Evolutionary conservation across 2,113 vertebrate genomes (phyloP).

Genomic region (Ochotona princeps): DNA sequence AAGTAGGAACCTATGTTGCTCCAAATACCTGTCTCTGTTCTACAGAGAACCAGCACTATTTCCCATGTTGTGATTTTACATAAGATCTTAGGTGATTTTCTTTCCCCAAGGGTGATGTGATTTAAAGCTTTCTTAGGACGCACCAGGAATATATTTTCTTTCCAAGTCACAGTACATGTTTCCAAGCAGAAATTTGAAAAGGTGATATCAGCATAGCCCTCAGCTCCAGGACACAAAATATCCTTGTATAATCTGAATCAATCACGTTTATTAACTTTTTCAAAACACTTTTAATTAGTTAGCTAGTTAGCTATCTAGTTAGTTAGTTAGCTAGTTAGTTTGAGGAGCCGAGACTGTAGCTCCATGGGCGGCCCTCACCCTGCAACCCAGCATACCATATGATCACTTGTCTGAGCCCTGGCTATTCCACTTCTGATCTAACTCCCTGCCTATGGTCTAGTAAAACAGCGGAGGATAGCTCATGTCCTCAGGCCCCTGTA

Average conservation of each 20-base stretch:
- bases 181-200: not conserved
- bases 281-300: too few relatives aligned
- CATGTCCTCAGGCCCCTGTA: too few relatives aligned
- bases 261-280: not conserved
- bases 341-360: too few relatives aligned
- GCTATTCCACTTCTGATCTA: too few relatives aligned
- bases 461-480: too few relatives aligned
- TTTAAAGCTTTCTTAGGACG: not conserved
- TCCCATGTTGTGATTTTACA: not conserved
- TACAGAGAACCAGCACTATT: not conserved
- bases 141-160: not conserved
- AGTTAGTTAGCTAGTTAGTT: too few relatives aligned
- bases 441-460: too few relatives aligned
- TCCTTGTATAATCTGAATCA: not conserved
- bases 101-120: not conserved
- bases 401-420: too few relatives aligned
- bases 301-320: too few relatives aligned
- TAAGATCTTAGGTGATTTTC: not conserved
- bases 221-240: not conserved
- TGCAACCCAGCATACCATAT: too few relatives aligned
- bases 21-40: not conserved
- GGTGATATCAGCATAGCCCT: not conserved
- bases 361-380: too few relatives aligned
- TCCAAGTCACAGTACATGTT: not conserved
- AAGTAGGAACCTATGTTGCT: not conserved